Evolutionary conservation across 2,888 invertebrate species (phyloP), one percentile per base, ranked within the genome.

Genomic region (Heliconius charithonia): DNA sequence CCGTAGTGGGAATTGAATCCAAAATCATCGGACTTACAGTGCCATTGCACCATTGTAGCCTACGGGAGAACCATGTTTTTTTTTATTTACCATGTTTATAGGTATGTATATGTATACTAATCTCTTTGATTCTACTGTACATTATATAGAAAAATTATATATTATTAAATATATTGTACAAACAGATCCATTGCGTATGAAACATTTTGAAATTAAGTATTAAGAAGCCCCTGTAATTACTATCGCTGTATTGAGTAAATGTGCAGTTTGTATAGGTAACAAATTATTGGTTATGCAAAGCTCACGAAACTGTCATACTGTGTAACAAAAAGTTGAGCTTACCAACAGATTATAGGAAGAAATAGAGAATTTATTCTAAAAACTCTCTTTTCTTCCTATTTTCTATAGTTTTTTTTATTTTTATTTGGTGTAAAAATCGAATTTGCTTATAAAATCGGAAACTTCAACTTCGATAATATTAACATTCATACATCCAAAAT

Each of bases 261-360:
- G 71, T 25, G 74, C 56, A 81, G 77, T 78, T 78, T 78, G 78
- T 80, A 74, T 73, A 76, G 56, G 76, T 41, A 71, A 81, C 81
- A 80, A 75, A 82, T 82, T 77, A 79, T 63, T 67, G 59, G 75
- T 81, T 80, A 80, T 80, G 80, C 78, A 81, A 81, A 81, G 77
- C 32, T 78, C 78, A 78, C 81, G 81, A 81, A 78, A 82, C 69
- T 37, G 70, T 59, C 56, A 51, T 25, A 69, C 62, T 65, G 1
- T 51, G 27, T 56, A 65, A 59, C 41, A 37, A 77, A 37, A 62
- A 72, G n/a, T 27, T 65, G 19, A 72, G 19, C 25, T 7, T 19
- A 22, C 4, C 29, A 22, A 56, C 27, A 29, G 41, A 16, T 29
- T 71, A 41, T 27, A 71, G 27, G 16, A 22, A 71, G 19, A 25